Evolutionary conservation across 2,888 invertebrate genomes (phyloP).

Genomic region (Gryllus longicercus): DNA sequence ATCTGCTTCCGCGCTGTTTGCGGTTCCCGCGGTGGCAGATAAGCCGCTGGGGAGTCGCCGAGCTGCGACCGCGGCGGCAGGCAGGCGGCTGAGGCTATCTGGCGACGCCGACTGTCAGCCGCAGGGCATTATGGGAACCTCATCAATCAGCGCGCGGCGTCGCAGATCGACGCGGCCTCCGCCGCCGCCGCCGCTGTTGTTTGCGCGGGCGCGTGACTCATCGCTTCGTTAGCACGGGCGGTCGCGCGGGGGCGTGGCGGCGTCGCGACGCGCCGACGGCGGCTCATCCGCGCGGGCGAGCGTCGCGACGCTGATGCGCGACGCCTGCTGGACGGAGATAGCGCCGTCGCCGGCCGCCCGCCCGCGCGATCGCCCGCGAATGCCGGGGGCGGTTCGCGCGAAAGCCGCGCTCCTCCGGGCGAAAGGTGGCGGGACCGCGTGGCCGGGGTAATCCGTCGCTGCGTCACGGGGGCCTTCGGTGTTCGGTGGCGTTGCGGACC

Average conservation of each 20-base stretch:
- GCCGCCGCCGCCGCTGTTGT: background rate
- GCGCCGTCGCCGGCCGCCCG: background rate
- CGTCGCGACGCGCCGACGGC: background rate
- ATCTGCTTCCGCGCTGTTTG: background rate
- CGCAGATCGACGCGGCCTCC: background rate
- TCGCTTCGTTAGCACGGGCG: background rate
- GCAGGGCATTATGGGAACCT: slow-evolving; percentile 22
- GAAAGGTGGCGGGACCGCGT: too few relatives aligned
- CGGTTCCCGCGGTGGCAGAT: slow-evolving; percentile 11
- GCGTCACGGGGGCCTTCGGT: too few relatives aligned
- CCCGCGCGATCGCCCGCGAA: too few relatives aligned
- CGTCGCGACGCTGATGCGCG: background rate
- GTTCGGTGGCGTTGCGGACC: too few relatives aligned
- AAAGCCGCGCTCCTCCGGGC: too few relatives aligned
- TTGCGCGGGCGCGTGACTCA: background rate
- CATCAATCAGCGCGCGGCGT: slow-evolving; percentile 28
- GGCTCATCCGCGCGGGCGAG: background rate
- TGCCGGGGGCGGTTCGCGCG: too few relatives aligned
- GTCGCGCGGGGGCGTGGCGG: background rate
- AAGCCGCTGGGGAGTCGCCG: background rate
- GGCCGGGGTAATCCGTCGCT: too few relatives aligned
- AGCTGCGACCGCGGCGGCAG: background rate
- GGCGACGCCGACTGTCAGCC: slow-evolving; percentile 17
- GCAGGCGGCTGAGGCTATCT: background rate
- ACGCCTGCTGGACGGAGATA: background rate